Conservation (phyloP, 2,113 vertebrate species). For the Bombycilla garrulus region DNA sequence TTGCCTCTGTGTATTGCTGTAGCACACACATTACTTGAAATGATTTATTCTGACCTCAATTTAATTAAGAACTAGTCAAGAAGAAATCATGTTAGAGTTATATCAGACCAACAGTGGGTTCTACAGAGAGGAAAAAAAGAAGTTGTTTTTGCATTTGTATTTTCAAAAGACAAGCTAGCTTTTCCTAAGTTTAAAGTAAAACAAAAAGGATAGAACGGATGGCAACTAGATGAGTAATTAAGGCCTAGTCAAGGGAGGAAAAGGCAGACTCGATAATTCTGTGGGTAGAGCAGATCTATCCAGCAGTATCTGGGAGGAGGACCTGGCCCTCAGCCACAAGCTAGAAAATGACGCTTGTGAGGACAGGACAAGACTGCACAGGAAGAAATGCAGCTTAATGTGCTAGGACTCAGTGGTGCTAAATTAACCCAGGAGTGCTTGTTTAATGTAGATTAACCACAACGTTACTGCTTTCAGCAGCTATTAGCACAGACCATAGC, state of each 20-base stretch:
- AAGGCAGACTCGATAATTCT: background rate
- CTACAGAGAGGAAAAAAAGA: background rate
- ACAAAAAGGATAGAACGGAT: background rate
- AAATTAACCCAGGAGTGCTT: background rate
- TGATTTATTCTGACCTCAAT: background rate
- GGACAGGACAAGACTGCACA: background rate
- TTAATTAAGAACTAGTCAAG: background rate
- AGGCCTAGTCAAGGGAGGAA: background rate
- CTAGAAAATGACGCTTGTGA: rapidly evolving
- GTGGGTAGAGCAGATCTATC: background rate
- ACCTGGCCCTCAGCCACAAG: background rate
- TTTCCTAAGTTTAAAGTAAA: background rate
- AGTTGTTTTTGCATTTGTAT: background rate
- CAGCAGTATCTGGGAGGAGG: background rate
- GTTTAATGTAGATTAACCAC: background rate
- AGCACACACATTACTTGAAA: background rate
- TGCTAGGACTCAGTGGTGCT: background rate
- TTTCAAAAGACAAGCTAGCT: background rate
- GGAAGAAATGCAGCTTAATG: rapidly evolving
- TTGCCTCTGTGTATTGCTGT: background rate
- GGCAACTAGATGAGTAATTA: background rate
- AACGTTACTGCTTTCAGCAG: background rate
- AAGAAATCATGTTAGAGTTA: background rate
- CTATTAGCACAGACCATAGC: background rate
- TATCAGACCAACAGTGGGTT: background rate